Percentiles rank a stretch among this genome's conserved stretches.
phyloP scores from a whole-genome alignment of 1,140 invertebrate species.

The Drosophila aff. region DNA sequence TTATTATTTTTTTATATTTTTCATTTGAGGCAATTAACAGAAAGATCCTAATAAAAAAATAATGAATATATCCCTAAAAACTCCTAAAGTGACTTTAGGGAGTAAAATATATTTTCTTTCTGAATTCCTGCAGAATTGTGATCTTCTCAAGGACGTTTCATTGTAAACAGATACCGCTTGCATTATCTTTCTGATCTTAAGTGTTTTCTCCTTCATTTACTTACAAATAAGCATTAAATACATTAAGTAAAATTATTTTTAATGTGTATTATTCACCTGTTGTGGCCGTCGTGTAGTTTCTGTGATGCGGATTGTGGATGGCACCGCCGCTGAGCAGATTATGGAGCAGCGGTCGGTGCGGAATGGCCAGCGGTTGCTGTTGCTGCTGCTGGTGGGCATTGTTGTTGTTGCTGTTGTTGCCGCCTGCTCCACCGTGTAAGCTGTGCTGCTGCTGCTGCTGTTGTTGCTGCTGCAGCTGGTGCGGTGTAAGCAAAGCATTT shows the following conservation, averaged over 20 bases:
- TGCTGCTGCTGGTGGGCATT: constrained; percentile 45
- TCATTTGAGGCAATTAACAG: no score
- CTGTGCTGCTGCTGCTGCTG: constrained; percentile 67
- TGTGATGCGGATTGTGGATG: constrained; percentile 84
- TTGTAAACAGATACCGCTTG: not conserved
- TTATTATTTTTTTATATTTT: no score
- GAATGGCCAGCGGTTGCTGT: constrained; percentile 77
- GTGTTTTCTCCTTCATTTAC: not conserved
- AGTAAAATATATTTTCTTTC: not conserved
- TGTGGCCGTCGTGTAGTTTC: constrained; percentile 83
- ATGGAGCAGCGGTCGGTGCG: constrained; percentile 83
- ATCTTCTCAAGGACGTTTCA: not conserved
- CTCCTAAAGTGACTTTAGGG: no score
- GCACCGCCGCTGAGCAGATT: constrained; percentile 83
- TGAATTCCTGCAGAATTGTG: not conserved
- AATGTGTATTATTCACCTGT: constrained; percentile 74
- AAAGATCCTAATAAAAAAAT: no score
- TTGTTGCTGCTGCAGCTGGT: constrained; percentile 73
- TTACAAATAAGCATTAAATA: not conserved
- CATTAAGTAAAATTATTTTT: not conserved
- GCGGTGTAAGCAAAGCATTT: constrained; percentile 67
- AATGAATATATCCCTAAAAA: no score
- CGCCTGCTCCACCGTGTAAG: constrained; percentile 51
- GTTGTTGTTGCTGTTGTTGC: constrained; percentile 56
- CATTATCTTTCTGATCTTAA: constrained; percentile 3